Base-by-base conservation (phyloP, 2,113 vertebrate species). In the Cyanocitta stelleri region DNA sequence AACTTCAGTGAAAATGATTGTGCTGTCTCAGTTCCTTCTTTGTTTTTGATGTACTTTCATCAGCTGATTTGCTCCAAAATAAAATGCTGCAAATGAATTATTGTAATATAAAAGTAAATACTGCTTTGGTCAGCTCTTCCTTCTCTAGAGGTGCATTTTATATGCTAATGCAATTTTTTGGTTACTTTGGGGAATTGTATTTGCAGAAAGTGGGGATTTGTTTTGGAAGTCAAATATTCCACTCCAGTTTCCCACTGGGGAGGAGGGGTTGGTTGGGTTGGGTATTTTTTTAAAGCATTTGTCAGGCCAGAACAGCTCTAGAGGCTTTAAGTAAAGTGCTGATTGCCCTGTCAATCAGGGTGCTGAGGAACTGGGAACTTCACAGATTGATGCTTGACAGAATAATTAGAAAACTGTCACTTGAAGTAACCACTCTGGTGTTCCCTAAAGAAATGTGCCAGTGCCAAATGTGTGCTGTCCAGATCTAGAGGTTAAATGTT, bases 401-500 rank as follows among this genome's bases (percentile, higher is more conserved):
- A 99, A 98, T 99, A 99, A 99, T 99, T 99, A 99, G 98, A 99
- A 99, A 99, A 98, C 98, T 99, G 99, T 99, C 99, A 98, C 98
- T 97, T 98, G 98, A 97, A 98, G 98, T 99, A 99, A 98, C 99
- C 98, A 97, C 98, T 98, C 94, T 87, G 98, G 98, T 98, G 98
- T 98, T 98, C 98, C 98, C 98, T 97, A 91, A 96, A 97, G 97
- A 98, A 98, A 97, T 98, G 97, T 97, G 96, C 97, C 89, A 3
- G 10, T 92, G 95, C 97, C 95, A 85, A 96, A 95, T 77, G 86
- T 93, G 87, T 91, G 95, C 97, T 97, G 96, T 97, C 97, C 95
- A 98, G 82, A 97, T 96, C 96, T 52, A 54, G 96, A 98, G 98
- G 97, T 98, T 98, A 98, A 98, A 97, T 98, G 98, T 98, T 98